Base-by-base conservation (phyloP, 2,888 invertebrate genomes). In the Acanthosepion esculentum region DNA sequence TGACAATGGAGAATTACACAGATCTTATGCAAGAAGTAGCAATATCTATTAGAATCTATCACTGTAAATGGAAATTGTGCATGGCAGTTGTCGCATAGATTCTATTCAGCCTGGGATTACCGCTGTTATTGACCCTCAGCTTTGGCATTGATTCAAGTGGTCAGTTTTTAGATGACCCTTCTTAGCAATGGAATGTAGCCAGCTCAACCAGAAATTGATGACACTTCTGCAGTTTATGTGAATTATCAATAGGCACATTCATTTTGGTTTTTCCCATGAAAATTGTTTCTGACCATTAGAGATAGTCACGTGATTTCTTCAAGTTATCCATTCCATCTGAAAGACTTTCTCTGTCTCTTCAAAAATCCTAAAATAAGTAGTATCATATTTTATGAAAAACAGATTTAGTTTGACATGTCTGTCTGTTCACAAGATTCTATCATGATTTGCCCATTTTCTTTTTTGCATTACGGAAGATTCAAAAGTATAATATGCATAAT, bases 21-120 rank as follows among this genome's bases (percentile, higher is more conserved):
- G 78, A 78, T n/a, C 78, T 33, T n/a, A 23, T 78, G 78, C n/a
- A 78, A 78, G 78, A 33, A 33, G 78, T 78, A 78, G 78, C 78
- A 78, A n/a, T 78, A 78, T 78, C 78, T 33, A 78, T 78, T 78
- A n/a, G 78, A 78, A 78, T 78, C 78, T 78, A 78, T 78, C 78
- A 15, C n/a, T 78, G 78, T 78, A 78, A 78, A 78, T 78, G 78
- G 78, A 78, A n/a, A 78, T 78, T 78, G 78, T 78, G 78, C 33
- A 33, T 33, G 78, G n/a, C 78, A 78, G n/a, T 78, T 78, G 78
- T 78, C 78, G 33, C 78, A 78, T 78, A 78, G n/a, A 78, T 78
- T 78, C 78, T 78, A 78, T 78, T 78, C 78, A 78, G 78, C 33
- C n/a, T n/a, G 78, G 78, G n/a, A 78, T 78, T 78, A 78, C 78